Conservation (phyloP, 2,888 invertebrate species). For the Caradrina kadenii region DNA sequence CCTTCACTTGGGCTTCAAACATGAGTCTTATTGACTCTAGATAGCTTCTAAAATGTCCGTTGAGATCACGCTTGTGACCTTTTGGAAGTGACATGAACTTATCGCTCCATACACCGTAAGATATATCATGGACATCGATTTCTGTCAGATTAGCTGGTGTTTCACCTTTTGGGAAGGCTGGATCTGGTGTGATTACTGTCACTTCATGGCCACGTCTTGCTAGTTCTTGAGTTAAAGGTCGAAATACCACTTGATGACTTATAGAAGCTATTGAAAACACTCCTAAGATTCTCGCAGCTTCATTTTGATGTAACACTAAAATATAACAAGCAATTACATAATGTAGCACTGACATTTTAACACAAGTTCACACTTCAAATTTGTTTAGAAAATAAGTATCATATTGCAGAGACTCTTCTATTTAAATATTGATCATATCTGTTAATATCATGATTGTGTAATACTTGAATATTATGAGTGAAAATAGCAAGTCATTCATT, state of each 20-base stretch:
- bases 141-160: conserved; percentile 76
- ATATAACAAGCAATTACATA: neutral
- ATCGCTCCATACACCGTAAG: conserved; percentile 62
- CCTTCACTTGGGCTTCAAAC: neutral
- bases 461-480: neutral
- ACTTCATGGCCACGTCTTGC: conserved; percentile 81
- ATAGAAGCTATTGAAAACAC: conserved; percentile 76
- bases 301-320: conserved; percentile 2
- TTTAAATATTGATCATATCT: conserved; percentile 3
- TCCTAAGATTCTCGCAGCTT: conserved; percentile 76
- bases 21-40: neutral
- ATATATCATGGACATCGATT: conserved; percentile 74
- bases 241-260: conserved; percentile 82
- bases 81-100: conserved; percentile 10
- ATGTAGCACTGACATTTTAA: neutral
- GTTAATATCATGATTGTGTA: neutral
- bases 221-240: conserved; percentile 76
- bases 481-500: conserved; percentile 2
- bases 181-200: conserved; percentile 77
- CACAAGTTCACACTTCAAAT: neutral
- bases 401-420: neutral
- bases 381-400: neutral
- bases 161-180: conserved; percentile 66
- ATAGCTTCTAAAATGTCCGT: conserved; percentile 16
- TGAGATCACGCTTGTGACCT: conserved; percentile 46